A percentile compares a stretch with the other conserved stretches of the same genome.
These are phyloP conservation scores for Tricholaema leucomelas DNA, from an alignment of 2,113 vertebrate species.

Conservation along the genomic window DNA sequence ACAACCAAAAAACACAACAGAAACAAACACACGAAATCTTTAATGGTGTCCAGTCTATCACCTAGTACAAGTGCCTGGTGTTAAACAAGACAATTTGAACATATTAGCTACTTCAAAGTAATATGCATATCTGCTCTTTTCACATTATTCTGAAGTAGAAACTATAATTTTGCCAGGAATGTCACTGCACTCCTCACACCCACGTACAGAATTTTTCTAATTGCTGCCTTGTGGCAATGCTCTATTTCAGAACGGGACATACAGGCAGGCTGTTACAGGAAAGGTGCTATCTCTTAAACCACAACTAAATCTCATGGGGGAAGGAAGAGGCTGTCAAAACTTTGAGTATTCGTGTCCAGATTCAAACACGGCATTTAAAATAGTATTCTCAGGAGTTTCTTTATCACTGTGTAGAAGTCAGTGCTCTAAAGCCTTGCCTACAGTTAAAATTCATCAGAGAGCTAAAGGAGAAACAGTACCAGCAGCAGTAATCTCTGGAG, in stretches of 20 bases:
- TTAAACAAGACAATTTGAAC: neutral
- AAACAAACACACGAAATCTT: neutral
- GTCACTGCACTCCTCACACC: rapidly evolving
- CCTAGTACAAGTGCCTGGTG: rapidly evolving
- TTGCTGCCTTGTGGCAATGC: neutral
- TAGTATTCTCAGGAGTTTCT: neutral
- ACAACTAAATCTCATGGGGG: neutral
- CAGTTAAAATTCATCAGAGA: neutral
- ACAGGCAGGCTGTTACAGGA: neutral
- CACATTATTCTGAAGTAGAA: neutral
- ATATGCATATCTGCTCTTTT: neutral
- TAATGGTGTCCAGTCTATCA: neutral
- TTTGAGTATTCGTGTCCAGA: neutral
- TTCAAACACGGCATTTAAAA: neutral
- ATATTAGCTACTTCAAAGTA: neutral
- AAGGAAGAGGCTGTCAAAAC: neutral
- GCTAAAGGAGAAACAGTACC: neutral
- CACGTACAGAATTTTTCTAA: neutral
- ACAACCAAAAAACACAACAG: neutral
- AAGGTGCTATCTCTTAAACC: neutral
- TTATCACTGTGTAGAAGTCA: neutral
- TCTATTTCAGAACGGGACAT: neutral
- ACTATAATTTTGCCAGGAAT: neutral
- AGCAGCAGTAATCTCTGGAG: neutral
- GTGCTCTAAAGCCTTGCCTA: neutral